Base-by-base conservation (phyloP, 2,113 vertebrate genomes). In the Silurus asotus region DNA sequence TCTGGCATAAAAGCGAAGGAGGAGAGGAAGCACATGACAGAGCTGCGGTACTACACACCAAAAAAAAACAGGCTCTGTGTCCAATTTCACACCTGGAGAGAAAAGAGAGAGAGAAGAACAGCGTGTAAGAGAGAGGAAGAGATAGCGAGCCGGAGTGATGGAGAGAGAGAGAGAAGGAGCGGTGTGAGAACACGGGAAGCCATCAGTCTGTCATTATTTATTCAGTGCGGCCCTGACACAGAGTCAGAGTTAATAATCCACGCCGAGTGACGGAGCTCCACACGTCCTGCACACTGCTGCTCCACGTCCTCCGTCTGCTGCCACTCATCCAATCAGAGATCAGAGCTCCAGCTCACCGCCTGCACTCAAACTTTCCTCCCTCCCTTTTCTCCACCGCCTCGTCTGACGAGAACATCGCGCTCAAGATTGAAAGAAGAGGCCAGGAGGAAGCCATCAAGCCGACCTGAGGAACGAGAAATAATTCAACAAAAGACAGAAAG, bases 171-270 rank as follows among this genome's bases (percentile, higher is more conserved):
- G 58, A 53, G 61, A 78, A 75, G 0, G 62, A 82, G 79, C 77
- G 78, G 79, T 58, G 70, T 64, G 80, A 88, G 85, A 87, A 83
- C 87, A 88, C 88, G 83, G 83, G 87, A 88, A 89, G 79, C 87
- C 82, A 88, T 89, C 88, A 90, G 84, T 69, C 79, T 80, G 79
- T 82, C 87, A 89, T 90, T 88, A 89, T 90, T 90, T 90, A 90
- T 90, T 90, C 83, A 90, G 85, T 82, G 84, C 49, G 67, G 84
- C 67, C 86, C 86, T 89, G 88, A 88, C 88, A 89, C 67, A 53
- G 86, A 90, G 87, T 88, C 90, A 89, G 90, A 87, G 70, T 85
- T 87, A 85, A 88, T 89, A 90, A 88, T 86, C 87, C 85, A 83
- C 87, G 37, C 75, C 25, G 84, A 87, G 83, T 83, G 86, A 87